Evolutionary conservation across 1,140 invertebrate genomes (phyloP).

Genomic region (Apis florea): DNA sequence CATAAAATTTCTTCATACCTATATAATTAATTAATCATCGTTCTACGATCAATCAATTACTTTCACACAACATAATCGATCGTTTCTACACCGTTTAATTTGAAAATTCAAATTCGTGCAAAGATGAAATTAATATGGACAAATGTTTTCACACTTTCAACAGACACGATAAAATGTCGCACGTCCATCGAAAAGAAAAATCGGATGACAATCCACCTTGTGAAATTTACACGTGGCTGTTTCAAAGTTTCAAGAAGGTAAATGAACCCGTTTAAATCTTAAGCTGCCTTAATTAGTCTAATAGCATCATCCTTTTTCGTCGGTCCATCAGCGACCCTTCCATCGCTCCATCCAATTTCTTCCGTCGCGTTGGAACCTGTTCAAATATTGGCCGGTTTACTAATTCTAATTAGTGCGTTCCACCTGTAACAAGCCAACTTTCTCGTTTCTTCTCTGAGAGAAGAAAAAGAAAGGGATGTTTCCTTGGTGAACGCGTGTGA

Average conservation of each 20-base stretch:
- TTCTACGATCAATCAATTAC: not conserved
- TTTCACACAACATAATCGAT: no score
- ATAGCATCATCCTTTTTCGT: constrained; percentile 66
- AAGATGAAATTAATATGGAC: not conserved
- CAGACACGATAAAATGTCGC: not conserved
- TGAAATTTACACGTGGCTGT: constrained; percentile 41
- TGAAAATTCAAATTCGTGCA: not conserved
- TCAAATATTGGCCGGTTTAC: constrained; percentile 57
- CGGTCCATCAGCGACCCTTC: constrained; percentile 48
- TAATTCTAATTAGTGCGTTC: constrained; percentile 60
- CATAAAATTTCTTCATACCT: no score
- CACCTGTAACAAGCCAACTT: constrained; percentile 6
- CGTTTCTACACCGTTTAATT: not conserved
- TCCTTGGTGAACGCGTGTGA: constrained; percentile 5
- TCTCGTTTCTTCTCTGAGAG: not conserved
- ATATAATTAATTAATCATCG: not conserved
- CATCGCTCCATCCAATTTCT: constrained; percentile 63
- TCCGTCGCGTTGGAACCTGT: constrained; percentile 52
- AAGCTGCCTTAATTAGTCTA: constrained; percentile 68
- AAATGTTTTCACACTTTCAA: constrained; percentile 4
- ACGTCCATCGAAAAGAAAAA: no score
- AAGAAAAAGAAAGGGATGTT: not conserved
- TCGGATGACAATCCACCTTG: constrained; percentile 2
- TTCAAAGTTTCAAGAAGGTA: constrained; percentile 39
- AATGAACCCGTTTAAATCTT: constrained; percentile 68